Conservation (phyloP, 2,888 invertebrate species). For the Trachelus troglodyta region DNA sequence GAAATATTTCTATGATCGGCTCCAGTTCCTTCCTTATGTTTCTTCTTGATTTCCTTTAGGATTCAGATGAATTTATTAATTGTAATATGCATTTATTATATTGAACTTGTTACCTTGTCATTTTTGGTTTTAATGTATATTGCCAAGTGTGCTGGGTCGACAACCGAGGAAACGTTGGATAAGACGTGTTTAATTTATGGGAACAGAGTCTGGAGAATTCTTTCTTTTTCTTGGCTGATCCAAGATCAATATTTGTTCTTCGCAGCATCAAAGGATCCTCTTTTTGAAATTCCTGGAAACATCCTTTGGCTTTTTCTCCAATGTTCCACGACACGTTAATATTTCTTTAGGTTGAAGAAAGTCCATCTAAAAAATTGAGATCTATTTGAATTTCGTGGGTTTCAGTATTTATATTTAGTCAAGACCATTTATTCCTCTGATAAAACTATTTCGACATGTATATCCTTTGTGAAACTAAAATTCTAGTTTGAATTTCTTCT, state of each 20-base stretch:
- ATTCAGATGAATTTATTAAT: background rate
- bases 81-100: background rate
- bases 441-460: background rate
- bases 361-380: background rate
- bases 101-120: background rate
- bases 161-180: background rate
- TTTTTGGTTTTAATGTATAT: background rate
- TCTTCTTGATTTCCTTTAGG: background rate
- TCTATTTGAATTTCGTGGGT: background rate
- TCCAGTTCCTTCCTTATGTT: background rate
- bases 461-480: background rate
- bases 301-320: conserved; percentile 19
- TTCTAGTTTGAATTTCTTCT: background rate
- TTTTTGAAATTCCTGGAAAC: conserved; percentile 28
- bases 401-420: background rate
- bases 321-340: background rate
- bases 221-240: background rate
- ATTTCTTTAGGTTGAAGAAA: background rate
- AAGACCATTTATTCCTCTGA: background rate
- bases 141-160: background rate
- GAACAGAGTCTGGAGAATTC: background rate
- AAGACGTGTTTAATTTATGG: background rate
- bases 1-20: background rate
- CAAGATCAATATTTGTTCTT: background rate
- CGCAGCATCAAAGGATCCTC: conserved; percentile 28